Evolutionary conservation across 2,113 vertebrate genomes (phyloP).

Genomic region (Ptychochromis oligacanthus): DNA sequence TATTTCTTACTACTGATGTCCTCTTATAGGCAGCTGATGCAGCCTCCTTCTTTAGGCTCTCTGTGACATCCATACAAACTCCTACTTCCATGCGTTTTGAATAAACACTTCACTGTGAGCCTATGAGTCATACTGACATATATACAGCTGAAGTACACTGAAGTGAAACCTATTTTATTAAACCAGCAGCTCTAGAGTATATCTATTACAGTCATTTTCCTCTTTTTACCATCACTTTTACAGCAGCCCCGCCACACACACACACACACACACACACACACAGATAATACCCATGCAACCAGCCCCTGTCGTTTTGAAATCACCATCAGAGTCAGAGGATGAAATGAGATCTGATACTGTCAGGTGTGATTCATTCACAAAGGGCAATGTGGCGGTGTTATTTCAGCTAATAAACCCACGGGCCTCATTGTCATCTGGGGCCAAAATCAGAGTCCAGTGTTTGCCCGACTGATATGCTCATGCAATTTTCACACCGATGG

Average conservation of each 20-base stretch:
- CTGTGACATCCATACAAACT: not conserved
- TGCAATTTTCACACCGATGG: not conserved
- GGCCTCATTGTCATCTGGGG: slow-evolving; percentile 1
- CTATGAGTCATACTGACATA: slow-evolving; percentile 10
- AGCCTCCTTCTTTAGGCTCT: not conserved
- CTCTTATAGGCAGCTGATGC: not conserved
- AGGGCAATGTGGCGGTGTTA: not conserved
- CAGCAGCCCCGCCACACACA: not conserved
- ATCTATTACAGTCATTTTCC: slow-evolving; percentile 19
- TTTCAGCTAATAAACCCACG: slow-evolving; percentile 41
- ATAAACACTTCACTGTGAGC: not conserved
- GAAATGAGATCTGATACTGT: slow-evolving; percentile 57
- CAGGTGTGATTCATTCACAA: slow-evolving; percentile 35
- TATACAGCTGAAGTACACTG: slow-evolving; percentile 3
- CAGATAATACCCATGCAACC: not conserved
- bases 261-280: not conserved
- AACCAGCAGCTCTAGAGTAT: slow-evolving; percentile 26
- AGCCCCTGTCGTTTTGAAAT: slow-evolving; percentile 26
- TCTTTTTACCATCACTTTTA: not conserved
- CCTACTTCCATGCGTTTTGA: not conserved
- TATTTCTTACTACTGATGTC: not conserved
- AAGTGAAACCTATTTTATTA: slow-evolving; percentile 27
- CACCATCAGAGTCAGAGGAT: slow-evolving; percentile 7
- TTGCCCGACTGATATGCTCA: not conserved
- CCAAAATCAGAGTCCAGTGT: not conserved